Evolutionary conservation across 2,113 vertebrate genomes (phyloP), one percentile per base, ranked within the genome.

Genomic region (Microcebus tavaratra): DNA sequence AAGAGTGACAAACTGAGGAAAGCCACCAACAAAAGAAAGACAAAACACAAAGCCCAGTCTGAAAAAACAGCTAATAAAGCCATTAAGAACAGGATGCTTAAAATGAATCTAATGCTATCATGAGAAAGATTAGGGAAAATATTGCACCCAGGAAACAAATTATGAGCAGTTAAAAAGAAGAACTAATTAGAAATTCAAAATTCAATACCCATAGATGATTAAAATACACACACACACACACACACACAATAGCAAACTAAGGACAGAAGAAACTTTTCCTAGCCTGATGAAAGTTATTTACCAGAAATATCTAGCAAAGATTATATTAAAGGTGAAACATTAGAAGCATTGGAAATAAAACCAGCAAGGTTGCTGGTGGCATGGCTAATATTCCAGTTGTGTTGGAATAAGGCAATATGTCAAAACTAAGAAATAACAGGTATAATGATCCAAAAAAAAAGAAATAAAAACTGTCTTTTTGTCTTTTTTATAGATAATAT

Each of bases 111-210:
- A 83, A 96, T n/a, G 18, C 45, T 63, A 34, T 95, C 13, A 86
- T 31, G 34, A 42, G 53, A 85, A 96, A 79, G 20, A 86, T 61
- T 86, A 86, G 31, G 42, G 21, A 85, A 95, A 73, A 14, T 42
- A 79, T 42, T 78, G 27, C 2, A 73, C 21, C 67, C 57, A 59
- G 79, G 57, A 95, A 97, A 79, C 68, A 96, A 73, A 89, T 94
- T 95, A 78, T 4, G 86, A 55, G 36, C 59, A 93, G 12, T 78
- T 91, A 82, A 79, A 91, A 95, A 15, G 88, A 94, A 78, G 42
- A 73, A 70, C 31, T 81, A 81, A 94, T 80, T 75, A 88, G 36
- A 96, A 94, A 96, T 94, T 89, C 34, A 95, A 94, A 95, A 39
- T 95, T 91, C 27, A 94, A 25, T 95, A 88, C 55, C 39, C 55